Evolutionary conservation across 2,888 invertebrate species (phyloP).

Genomic region (Thymelicus lineola): DNA sequence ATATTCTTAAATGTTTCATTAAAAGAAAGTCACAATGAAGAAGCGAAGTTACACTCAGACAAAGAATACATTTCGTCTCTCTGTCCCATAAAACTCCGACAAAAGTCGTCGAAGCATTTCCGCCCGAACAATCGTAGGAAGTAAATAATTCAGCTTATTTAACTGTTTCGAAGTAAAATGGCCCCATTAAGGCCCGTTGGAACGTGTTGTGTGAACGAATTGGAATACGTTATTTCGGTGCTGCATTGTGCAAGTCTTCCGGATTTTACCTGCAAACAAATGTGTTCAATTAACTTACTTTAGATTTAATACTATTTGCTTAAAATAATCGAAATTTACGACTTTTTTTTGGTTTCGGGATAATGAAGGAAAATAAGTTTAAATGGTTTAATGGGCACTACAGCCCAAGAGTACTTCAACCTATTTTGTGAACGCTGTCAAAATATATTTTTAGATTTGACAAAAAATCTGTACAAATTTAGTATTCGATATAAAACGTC

Average conservation of each 20-base stretch:
- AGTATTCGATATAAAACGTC: no score
- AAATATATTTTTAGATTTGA: no score
- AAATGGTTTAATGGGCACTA: no score
- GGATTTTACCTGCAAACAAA: constrained; percentile 20
- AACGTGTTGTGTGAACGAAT: constrained; percentile 36
- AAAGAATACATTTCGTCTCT: neutral
- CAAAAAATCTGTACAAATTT: no score
- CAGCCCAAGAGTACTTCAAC: no score
- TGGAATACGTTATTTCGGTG: constrained; percentile 31
- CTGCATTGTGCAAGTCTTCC: constrained; percentile 20
- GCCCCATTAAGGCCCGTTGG: constrained; percentile 26
- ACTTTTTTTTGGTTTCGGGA: no score
- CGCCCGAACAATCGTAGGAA: constrained; percentile 17
- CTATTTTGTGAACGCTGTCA: no score
- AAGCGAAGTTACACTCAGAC: no score
- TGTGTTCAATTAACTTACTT: constrained; percentile 14
- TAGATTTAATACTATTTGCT: neutral
- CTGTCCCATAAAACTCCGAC: neutral
- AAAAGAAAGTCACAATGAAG: no score
- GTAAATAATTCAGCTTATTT: constrained; percentile 35
- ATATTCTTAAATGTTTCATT: no score
- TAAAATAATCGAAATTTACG: no score
- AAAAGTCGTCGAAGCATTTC: constrained; percentile 14
- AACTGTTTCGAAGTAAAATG: constrained; percentile 34
- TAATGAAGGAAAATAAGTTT: no score